Evolutionary conservation across 2,888 invertebrate genomes (phyloP), one percentile per base, ranked within the genome.

Genomic region (Apeira syringaria): DNA sequence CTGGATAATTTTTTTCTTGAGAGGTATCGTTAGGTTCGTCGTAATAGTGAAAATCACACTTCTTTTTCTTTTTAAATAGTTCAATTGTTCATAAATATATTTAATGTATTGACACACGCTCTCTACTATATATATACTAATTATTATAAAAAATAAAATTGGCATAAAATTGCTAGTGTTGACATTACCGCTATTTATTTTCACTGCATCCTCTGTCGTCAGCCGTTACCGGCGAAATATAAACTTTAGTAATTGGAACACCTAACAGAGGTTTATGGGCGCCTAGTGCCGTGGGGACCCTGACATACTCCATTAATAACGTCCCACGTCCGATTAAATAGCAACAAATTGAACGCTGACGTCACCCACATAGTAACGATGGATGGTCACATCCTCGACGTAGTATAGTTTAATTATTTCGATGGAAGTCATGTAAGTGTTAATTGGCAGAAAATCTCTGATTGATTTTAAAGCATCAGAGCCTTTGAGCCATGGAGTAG

Each of bases 281-380:
- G 39, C 24, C 31, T 31, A 53, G 47, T 18, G 32, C 27, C 29
- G 28, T 33, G 9, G 49, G 43, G 60, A 47, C 64, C 61, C 50
- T 64, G 61, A 59, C 59, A 60, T 45, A 46, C 29, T 59, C 37
- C 53, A 59, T 58, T 56, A 54, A 60, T 59, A 60, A 39, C 41
- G 44, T 39, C 55, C 47, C 52, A 55, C 49, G 34, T 11, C 18
- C 24, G 6, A 35, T 28, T 43, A 43, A 25, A 31, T 42, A 13
- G 32, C 35, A 46, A 38, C 32, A 29, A 45, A 53, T 51, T 45
- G 20, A 24, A 32, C n/a, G 2, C 13, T 62, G 56, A 54, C 51
- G 56, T 57, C 56, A 60, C 4, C 33, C 42, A 25, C 22, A 50
- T 53, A 47, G 44, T 12, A 17, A 5, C 7, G 3, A 15, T 27